Conservation (phyloP, 2,888 invertebrate genomes). For the Marronus borbonicus region DNA sequence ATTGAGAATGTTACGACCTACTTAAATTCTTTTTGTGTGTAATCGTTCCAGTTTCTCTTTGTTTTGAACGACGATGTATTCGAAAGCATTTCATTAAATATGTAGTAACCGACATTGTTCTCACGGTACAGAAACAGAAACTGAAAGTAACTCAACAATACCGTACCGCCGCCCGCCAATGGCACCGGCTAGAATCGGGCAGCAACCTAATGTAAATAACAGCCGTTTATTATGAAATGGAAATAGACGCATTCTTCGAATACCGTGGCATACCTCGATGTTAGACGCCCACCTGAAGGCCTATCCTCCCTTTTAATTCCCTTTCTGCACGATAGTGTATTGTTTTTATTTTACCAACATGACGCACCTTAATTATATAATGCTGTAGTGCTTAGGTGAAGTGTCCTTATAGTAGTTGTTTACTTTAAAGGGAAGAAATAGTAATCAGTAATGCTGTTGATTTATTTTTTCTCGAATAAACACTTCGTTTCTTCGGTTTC, state of each 20-base stretch:
- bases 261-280: slow-evolving; percentile 42
- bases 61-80: slow-evolving; percentile 11
- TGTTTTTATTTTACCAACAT: background rate
- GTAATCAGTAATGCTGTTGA: no score
- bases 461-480: no score
- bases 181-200: background rate
- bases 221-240: slow-evolving; percentile 23
- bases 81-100: slow-evolving; percentile 12
- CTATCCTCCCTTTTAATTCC: slow-evolving; percentile 5
- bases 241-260: slow-evolving; percentile 46
- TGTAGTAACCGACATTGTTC: slow-evolving; percentile 50
- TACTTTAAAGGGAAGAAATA: background rate
- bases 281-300: slow-evolving; percentile 40
- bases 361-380: background rate
- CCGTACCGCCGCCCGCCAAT: background rate
- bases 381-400: background rate
- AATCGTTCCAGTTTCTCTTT: no score
- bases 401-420: background rate
- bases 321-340: background rate
- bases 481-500: no score
- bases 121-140: slow-evolving; percentile 55
- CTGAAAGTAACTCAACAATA: slow-evolving; percentile 52
- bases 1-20: no score
- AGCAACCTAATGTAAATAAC: slow-evolving; percentile 1
- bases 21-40: no score